A percentile compares a stretch with the other conserved stretches of the same genome.
Evolutionary conservation across 2,888 invertebrate genomes (phyloP).

Genomic region (Polyommatus iphigenia): DNA sequence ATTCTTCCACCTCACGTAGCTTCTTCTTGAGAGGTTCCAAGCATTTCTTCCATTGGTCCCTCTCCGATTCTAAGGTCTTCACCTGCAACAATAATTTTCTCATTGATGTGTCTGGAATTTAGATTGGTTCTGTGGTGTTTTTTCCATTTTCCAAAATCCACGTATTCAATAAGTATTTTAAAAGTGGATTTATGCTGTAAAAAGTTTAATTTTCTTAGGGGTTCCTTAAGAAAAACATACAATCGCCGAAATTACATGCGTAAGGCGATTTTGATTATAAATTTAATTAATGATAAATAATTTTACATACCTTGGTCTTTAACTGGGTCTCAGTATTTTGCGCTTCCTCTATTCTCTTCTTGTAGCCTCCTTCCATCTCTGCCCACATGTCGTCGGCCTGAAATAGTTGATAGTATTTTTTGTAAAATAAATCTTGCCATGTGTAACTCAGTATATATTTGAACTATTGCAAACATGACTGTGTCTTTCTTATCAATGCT

Average conservation of each 20-base stretch:
- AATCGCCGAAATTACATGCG: too few species aligned
- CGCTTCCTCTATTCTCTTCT: conserved; percentile 78
- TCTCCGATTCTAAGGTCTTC: conserved; percentile 63
- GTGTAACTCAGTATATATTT: background rate
- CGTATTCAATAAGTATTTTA: background rate
- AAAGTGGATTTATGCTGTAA: background rate
- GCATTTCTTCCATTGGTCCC: conserved; percentile 75
- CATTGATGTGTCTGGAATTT: background rate
- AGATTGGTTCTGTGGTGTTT: too few species aligned
- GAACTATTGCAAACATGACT: background rate
- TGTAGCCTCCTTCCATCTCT: conserved; percentile 83
- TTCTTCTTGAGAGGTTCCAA: conserved; percentile 75
- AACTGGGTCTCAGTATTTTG: conserved; percentile 69
- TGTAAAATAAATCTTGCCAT: background rate
- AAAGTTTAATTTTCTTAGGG: background rate
- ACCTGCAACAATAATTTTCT: conserved; percentile 49
- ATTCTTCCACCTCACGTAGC: conserved; percentile 80
- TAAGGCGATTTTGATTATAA: background rate
- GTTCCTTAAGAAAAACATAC: too few species aligned
- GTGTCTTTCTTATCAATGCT: too few species aligned
- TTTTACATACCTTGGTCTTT: conserved; percentile 69
- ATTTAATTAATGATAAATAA: background rate
- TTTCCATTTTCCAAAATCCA: background rate
- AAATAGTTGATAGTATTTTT: background rate
- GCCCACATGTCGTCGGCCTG: conserved; percentile 85